phyloP scores from a whole-genome alignment of 1,140 invertebrate species.

The Pemphigus obesinymphae region DNA sequence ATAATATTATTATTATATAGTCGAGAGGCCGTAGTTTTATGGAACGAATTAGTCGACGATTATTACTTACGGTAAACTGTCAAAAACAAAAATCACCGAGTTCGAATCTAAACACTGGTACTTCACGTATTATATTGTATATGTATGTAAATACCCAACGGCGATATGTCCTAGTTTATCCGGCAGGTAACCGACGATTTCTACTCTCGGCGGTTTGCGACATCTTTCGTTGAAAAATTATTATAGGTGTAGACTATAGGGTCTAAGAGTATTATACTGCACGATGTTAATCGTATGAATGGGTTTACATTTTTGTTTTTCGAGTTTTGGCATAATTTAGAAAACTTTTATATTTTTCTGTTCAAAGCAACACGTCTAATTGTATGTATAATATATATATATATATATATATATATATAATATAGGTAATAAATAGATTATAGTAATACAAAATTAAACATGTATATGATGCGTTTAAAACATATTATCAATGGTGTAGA shows the following conservation, averaged over 20 bases:
- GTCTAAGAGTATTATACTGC: no score
- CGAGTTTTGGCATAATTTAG: not conserved
- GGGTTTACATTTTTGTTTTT: not conserved
- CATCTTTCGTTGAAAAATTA: not conserved
- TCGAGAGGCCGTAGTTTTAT: no score
- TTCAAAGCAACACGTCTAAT: no score
- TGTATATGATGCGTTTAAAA: no score
- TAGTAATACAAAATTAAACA: no score
- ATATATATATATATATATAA: not conserved
- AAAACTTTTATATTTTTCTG: no score
- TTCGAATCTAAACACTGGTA: not conserved
- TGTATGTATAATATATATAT: not conserved
- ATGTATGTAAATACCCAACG: constrained; percentile 19
- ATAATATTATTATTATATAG: no score
- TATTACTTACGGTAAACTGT: not conserved
- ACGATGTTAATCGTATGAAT: no score
- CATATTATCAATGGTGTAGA: no score
- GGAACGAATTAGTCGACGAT: no score
- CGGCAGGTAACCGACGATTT: not conserved
- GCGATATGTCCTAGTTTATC: constrained; percentile 18
- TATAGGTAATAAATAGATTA: no score
- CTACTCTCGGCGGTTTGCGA: not conserved
- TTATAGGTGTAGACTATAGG: not conserved
- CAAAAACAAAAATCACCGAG: not conserved
- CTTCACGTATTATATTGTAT: not conserved